Evolutionary conservation across 2,888 invertebrate species (phyloP), one percentile per base, ranked within the genome.

Genomic region (Dichetophora obliterata): DNA sequence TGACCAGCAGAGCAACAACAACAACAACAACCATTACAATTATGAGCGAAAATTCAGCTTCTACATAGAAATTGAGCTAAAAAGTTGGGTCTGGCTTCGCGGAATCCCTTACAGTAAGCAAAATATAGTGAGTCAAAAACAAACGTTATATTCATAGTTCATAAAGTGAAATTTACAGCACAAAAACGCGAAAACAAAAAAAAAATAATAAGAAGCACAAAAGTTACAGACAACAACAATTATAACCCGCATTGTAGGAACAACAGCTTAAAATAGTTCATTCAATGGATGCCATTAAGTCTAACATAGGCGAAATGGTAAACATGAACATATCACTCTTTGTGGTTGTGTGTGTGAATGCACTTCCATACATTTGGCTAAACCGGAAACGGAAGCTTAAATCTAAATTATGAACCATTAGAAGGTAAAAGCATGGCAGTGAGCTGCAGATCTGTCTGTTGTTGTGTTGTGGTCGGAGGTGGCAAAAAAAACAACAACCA

Each of bases 81-180:
- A 27, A 31, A 31, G 31, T 5, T 5, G 5, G 31, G 5, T 4
- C 31, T n/a, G n/a, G 37, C 5, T 6, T 9, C 43, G 43, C 11
- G 43, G 2, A 43, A n/a, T n/a, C n/a, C n/a, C 14, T 3, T 14
- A 43, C 14, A 43, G 14, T 43, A 43, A 43, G 14, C 1, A 11
- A 43, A 2, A 43, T 43, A 43, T 3, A 11, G 43, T 14, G 43
- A 43, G 14, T 43, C 43, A 43, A 43, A 43, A 43, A 43, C 43
- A 2, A 37, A 37, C 37, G 37, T 37, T 37, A 37, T 43, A 48
- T n/a, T 24, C 31, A 22, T 63, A 34, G 22, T 48, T 27, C 14
- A 68, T 52, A 63, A 65, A 72, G 63, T 71, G 72, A 63, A 80
- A 79, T 78, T 80, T 79, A 77, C 77, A 82, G 78, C 77, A 82